Conservation (phyloP, 2,113 vertebrate species). For the Raja brachyura region DNA sequence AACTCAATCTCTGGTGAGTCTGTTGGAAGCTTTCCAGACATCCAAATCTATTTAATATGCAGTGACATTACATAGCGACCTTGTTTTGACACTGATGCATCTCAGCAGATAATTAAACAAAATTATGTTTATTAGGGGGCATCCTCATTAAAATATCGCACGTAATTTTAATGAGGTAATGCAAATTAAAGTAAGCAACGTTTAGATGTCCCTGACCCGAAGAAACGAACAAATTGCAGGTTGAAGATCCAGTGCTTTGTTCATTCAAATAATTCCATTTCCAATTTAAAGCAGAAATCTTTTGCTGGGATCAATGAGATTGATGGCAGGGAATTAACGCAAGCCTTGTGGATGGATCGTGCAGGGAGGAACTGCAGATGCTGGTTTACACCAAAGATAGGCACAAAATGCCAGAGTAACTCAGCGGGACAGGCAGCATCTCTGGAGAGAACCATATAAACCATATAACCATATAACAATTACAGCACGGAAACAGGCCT, state of each 20-base stretch:
- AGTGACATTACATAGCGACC: background rate
- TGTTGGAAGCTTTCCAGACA: background rate
- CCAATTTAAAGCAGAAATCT: background rate
- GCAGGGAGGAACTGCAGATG: no score
- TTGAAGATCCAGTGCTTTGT: background rate
- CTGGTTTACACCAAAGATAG: no score
- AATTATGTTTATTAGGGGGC: no score
- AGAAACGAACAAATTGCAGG: background rate
- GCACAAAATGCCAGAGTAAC: no score
- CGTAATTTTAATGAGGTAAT: conserved; percentile 1
- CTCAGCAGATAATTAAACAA: conserved; percentile 11
- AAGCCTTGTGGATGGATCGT: background rate
- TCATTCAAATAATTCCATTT: no score
- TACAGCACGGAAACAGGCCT: no score
- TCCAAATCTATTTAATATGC: background rate
- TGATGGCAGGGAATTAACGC: background rate
- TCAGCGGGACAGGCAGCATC: no score
- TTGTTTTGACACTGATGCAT: background rate
- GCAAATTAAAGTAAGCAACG: background rate
- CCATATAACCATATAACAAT: no score
- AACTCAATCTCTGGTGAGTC: no score
- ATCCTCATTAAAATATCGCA: conserved; percentile 9
- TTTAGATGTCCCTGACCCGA: background rate
- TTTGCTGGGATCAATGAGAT: background rate
- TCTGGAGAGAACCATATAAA: no score